phyloP scores from a whole-genome alignment of 37 sponge, comb jelly and placozoan species.

The Geodia barretti region DNA sequence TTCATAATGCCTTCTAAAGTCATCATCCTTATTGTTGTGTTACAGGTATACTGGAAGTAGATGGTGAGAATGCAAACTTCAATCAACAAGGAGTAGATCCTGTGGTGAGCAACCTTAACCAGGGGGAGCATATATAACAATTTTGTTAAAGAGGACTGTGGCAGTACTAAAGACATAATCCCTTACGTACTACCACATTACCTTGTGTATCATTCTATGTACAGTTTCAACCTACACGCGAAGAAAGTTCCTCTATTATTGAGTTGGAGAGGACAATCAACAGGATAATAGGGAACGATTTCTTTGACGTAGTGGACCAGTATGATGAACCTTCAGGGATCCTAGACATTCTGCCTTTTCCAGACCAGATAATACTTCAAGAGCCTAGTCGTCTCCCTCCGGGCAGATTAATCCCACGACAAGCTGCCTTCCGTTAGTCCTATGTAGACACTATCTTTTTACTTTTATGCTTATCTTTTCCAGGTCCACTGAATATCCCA shows the following conservation, averaged over 20 bases:
- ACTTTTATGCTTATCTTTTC: too few relatives aligned
- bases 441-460: too few relatives aligned
- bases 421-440: too few relatives aligned
- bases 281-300: not conserved
- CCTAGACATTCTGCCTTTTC: not conserved
- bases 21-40: not conserved
- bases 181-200: too few relatives aligned
- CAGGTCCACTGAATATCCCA: too few relatives aligned
- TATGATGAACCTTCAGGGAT: not conserved
- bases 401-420: too few relatives aligned
- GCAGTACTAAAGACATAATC: too few relatives aligned
- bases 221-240: not conserved
- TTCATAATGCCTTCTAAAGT: not conserved
- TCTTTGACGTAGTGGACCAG: not conserved
- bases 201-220: not conserved
- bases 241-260: not conserved
- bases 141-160: not conserved
- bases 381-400: too few relatives aligned
- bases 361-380: not conserved
- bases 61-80: not conserved
- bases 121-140: not conserved
- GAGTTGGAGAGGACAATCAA: not conserved
- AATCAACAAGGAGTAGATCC: not conserved
- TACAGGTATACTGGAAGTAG: not conserved
- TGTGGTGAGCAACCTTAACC: not conserved